phyloP scores from a whole-genome alignment of 2,888 invertebrate genomes.

The Perizoma flavofasciatum region DNA sequence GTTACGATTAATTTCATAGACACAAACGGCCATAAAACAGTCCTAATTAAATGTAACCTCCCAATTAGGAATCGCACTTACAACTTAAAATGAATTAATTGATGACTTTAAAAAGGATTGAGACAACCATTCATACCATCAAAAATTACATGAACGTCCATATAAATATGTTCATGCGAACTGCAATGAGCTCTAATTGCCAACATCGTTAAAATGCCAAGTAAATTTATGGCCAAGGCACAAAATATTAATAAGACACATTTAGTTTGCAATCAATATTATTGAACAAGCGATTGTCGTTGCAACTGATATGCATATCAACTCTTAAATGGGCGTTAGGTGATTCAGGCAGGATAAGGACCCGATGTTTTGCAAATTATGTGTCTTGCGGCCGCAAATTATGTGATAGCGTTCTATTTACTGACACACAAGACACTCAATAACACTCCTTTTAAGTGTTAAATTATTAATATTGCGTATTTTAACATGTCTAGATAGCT shows the following conservation, averaged over 20 bases:
- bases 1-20: too few species aligned
- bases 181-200: conserved; percentile 23
- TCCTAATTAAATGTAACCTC: background rate
- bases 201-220: conserved; percentile 22
- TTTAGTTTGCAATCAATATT: conserved; percentile 25
- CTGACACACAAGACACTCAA: background rate
- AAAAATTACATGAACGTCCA: conserved; percentile 15
- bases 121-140: conserved; percentile 13
- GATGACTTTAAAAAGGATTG: background rate
- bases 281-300: conserved; percentile 22
- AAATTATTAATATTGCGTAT: background rate
- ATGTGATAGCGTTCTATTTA: conserved; percentile 12
- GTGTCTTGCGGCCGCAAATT: conserved; percentile 20
- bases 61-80: background rate
- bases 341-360: conserved; percentile 46
- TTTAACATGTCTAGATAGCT: background rate
- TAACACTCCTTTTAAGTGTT: conserved; percentile 9
- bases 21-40: background rate
- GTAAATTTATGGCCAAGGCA: conserved; percentile 20
- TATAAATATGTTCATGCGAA: conserved; percentile 14
- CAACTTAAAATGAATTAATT: background rate
- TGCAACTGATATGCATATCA: conserved; percentile 34
- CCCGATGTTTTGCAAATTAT: conserved; percentile 31
- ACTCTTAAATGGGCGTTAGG: conserved; percentile 39
- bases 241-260: conserved; percentile 31